These are phyloP conservation scores for Sarcophilus harrisii DNA, from an alignment of 2,797 vertebrate species.

Conservation along the genomic window DNA sequence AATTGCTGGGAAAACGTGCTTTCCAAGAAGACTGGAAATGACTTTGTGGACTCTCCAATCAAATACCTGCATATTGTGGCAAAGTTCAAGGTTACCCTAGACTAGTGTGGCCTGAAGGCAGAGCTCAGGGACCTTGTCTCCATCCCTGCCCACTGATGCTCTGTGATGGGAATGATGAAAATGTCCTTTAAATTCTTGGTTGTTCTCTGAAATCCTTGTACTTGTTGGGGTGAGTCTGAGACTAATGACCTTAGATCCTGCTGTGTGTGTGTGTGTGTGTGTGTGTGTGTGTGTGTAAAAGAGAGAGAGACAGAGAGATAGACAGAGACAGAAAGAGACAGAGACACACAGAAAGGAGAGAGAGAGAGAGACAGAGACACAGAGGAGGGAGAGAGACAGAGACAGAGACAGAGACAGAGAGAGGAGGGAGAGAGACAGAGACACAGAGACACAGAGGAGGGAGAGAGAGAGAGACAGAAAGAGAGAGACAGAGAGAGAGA, in stretches of 20 bases:
- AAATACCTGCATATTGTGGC: constrained; percentile 78
- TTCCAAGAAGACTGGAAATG: constrained; percentile 84
- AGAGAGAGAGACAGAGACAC: too few species aligned
- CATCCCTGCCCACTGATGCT: constrained; percentile 40
- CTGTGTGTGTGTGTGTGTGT: background rate
- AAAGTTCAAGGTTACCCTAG: constrained; percentile 76
- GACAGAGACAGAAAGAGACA: too few species aligned
- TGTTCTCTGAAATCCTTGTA: constrained; percentile 54
- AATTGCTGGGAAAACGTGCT: constrained; percentile 79
- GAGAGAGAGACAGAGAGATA: too few species aligned
- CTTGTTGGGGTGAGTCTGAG: background rate
- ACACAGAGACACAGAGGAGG: too few species aligned
- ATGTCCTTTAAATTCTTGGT: constrained; percentile 57
- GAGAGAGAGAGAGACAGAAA: too few species aligned
- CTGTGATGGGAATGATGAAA: constrained; percentile 73
- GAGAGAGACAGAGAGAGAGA: too few species aligned
- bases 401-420: too few species aligned
- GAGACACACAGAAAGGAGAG: too few species aligned
- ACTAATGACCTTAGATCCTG: background rate
- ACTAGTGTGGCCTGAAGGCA: constrained; percentile 27
- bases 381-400: too few species aligned
- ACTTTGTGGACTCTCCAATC: constrained; percentile 79
- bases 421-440: too few species aligned
- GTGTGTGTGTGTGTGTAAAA: too few species aligned
- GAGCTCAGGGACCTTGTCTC: constrained; percentile 56